phyloP scores from a whole-genome alignment of 2,797 vertebrate species.

The Myotis daubentonii region DNA sequence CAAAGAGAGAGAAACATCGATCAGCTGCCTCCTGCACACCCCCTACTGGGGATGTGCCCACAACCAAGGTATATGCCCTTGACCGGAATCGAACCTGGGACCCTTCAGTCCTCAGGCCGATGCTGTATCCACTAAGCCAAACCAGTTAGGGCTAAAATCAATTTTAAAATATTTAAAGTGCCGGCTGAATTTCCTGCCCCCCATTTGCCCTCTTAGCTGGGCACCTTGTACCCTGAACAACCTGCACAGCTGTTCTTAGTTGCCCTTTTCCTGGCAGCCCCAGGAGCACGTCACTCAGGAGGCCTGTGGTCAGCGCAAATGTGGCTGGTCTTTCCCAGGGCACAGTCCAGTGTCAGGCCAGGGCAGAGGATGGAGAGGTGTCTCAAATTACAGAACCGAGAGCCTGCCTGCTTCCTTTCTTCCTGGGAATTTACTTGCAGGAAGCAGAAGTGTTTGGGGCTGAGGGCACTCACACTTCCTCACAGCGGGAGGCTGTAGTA shows the following conservation, averaged over 20 bases:
- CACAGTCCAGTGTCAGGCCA: not conserved
- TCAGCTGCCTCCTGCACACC: too few relatives aligned
- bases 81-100: too few relatives aligned
- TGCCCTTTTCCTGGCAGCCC: not conserved
- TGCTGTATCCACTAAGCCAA: too few relatives aligned
- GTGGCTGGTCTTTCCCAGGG: not conserved
- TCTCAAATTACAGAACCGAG: not conserved
- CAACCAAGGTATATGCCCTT: too few relatives aligned
- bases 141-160: not conserved
- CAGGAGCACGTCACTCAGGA: not conserved
- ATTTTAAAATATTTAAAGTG: not conserved
- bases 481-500: not conserved
- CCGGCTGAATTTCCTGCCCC: not conserved
- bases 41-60: too few relatives aligned
- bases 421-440: not conserved
- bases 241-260: not conserved
- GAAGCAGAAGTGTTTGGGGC: constrained; percentile 10
- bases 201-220: not conserved
- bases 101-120: too few relatives aligned
- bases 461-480: not conserved
- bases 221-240: not conserved
- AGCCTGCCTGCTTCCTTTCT: not conserved
- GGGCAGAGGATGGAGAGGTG: not conserved
- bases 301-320: not conserved
- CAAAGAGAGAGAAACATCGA: too few relatives aligned